Conservation (phyloP, 2,113 vertebrate species). For the Prunella himalayana region DNA sequence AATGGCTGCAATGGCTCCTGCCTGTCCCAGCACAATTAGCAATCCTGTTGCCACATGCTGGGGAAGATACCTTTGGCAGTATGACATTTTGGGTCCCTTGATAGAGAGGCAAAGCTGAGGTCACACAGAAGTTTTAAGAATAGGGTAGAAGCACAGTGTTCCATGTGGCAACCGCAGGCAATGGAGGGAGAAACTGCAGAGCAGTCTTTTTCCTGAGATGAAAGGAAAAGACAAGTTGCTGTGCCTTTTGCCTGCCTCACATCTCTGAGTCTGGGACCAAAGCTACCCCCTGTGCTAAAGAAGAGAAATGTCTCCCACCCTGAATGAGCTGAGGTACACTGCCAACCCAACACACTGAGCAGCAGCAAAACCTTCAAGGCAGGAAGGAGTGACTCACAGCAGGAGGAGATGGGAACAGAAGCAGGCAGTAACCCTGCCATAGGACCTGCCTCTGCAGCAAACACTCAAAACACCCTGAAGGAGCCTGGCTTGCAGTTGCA, state of each 20-base stretch:
- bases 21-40: not conserved
- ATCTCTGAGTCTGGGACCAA: not conserved
- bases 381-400: not conserved
- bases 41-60: not conserved
- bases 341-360: not conserved
- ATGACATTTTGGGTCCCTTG: not conserved
- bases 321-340: not conserved
- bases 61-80: constrained; percentile 17
- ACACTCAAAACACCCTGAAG: not conserved
- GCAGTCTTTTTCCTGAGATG: not conserved
- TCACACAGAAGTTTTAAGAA: not conserved
- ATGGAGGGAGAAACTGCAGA: not conserved
- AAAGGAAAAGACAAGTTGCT: not conserved
- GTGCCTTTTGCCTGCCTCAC: not conserved
- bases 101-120: not conserved
- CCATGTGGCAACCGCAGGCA: not conserved
- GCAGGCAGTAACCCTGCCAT: not conserved
- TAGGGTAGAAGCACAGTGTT: not conserved
- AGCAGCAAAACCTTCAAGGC: not conserved
- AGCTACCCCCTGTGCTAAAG: not conserved
- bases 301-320: not conserved
- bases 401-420: not conserved
- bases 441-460: not conserved
- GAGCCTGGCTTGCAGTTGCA: not conserved
- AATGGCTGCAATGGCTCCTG: not conserved